Conservation (phyloP, 2,888 invertebrate species). For the Cryptophagus acutangulus region DNA sequence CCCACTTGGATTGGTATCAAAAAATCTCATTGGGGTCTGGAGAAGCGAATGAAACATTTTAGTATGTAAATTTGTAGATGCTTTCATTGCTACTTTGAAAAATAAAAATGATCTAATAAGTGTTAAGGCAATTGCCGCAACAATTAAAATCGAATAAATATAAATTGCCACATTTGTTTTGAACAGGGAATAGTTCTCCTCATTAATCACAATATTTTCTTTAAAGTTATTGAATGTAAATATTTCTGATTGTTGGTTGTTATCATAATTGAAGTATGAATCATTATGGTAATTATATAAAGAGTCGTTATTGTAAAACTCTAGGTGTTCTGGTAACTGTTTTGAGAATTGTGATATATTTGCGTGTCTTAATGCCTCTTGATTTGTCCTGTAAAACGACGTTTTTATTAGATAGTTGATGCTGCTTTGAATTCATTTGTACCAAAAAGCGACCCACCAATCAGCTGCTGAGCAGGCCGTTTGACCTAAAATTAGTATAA, state of each 20-base stretch:
- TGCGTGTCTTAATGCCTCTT: conserved; percentile 25
- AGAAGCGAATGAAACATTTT: conserved; percentile 71
- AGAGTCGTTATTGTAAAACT: background rate
- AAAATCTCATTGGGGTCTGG: conserved; percentile 72
- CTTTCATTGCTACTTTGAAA: conserved; percentile 67
- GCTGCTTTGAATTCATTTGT: conserved; percentile 13
- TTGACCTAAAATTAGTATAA: conserved; percentile 34
- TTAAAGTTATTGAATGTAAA: conserved; percentile 16
- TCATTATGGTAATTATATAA: background rate
- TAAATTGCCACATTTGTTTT: conserved; percentile 30
- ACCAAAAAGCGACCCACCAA: conserved; percentile 42
- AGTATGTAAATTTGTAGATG: conserved; percentile 72
- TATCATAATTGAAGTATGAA: conserved; percentile 1
- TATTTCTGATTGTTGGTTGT: conserved; percentile 3
- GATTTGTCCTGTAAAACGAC: conserved; percentile 34
- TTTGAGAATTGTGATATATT: background rate
- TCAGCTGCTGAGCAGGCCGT: conserved; percentile 35
- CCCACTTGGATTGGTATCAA: conserved; percentile 80
- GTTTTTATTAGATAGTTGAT: conserved; percentile 1
- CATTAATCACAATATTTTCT: conserved; percentile 18
- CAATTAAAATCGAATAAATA: conserved; percentile 56
- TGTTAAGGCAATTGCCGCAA: conserved; percentile 55
- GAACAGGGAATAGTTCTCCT: conserved; percentile 16
- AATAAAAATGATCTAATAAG: conserved; percentile 62
- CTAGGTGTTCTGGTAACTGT: background rate